Base-by-base conservation (phyloP, 1,140 invertebrate genomes). In the Atopsyche davidsoni region DNA sequence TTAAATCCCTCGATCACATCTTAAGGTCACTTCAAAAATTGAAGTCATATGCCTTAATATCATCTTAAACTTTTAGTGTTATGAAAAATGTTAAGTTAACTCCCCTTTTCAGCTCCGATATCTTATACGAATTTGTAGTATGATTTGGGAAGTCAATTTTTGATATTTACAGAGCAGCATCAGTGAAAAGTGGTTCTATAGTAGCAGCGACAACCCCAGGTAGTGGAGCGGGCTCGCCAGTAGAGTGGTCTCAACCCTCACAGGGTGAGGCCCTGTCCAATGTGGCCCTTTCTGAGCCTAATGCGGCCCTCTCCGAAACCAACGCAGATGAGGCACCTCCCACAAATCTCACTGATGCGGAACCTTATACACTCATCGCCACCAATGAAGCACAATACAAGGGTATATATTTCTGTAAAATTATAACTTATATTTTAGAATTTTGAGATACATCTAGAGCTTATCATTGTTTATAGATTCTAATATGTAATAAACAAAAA, bases 241-340 rank as follows among this genome's bases (percentile, higher is more conserved):
- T 6, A 31, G 56, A 58, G 28, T 54, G 51, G 44, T 58, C 56
- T 2, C 56, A 54, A 24, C 44, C 47, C 22, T 58, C 56, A 9
- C 56, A 53, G 36, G 51, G 43, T 11, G 56, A 58, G 35, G 34
- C 31, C 6, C 36, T 58, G 13, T 58, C 56, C 10, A 47, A 51
- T 38, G 55, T 53, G 11, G 51, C 51, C 1, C 36, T 58, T 1
- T 58, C 56, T 16, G 51, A 58, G 6, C 44, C 41, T 2, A 51
- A 53, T 25, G 38, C 36, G 4, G 51, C 53, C 36, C 42, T 34
- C 4, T 36, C 46, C 6, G 28, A 36, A 1, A 48, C 44, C 22
- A 47, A 50, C 22, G 45, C 44, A 17, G 39, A 50, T 9, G n/a
- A 25, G 6, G 19, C 38, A 11, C 14, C 39, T 17, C n/a, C n/a